Percentiles rank a stretch among this genome's conserved stretches.
phyloP scores from a whole-genome alignment of 2,888 invertebrate species.

The Beris morrisii region DNA sequence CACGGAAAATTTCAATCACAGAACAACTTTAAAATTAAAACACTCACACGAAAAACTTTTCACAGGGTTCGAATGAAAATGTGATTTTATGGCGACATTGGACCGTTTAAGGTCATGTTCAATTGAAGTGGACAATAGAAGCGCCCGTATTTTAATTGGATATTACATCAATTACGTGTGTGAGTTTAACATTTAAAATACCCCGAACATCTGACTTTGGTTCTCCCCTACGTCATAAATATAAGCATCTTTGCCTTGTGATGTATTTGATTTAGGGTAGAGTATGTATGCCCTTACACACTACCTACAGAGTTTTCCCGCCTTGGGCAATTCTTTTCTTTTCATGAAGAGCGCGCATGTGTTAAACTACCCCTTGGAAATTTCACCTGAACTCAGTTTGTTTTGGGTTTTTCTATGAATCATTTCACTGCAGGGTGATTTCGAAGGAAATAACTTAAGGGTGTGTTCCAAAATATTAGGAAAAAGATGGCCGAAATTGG shows the following conservation, averaged over 20 bases:
- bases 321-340: not conserved
- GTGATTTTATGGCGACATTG: slow-evolving; percentile 12
- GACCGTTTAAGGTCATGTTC: slow-evolving; percentile 20
- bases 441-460: not conserved
- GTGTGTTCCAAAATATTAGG: no score
- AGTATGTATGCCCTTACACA: not conserved
- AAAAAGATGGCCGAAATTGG: no score
- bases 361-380: no score
- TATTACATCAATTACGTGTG: not conserved
- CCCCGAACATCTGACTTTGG: slow-evolving; percentile 20
- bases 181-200: slow-evolving; percentile 14
- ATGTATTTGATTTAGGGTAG: not conserved
- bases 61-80: not conserved
- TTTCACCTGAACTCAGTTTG: no score
- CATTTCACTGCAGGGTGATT: slow-evolving; percentile 31
- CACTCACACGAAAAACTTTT: slow-evolving; percentile 1
- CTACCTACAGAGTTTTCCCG: slow-evolving; percentile 16
- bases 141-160: not conserved
- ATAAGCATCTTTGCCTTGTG: not conserved
- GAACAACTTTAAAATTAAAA: not conserved
- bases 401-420: not conserved
- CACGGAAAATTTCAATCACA: not conserved
- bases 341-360: not conserved
- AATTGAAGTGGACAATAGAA: not conserved
- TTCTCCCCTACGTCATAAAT: slow-evolving; percentile 26